Conservation (phyloP, 1,140 invertebrate genomes). For the Penaeus japonicus region DNA sequence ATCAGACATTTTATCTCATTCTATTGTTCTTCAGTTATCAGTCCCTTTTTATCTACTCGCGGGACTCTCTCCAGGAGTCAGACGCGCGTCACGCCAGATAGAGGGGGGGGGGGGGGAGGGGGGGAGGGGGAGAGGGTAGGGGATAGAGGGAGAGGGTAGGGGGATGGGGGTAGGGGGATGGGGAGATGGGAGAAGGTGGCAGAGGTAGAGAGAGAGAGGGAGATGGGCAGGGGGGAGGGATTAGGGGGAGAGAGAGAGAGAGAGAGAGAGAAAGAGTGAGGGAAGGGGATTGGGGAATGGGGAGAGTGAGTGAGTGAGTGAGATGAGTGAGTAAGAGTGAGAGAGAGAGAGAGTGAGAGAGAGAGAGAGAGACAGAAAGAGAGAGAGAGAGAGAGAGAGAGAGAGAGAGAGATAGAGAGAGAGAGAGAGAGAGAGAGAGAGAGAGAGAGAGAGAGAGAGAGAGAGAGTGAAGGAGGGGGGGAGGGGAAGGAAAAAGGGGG, state of each 20-base stretch:
- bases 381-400: neutral
- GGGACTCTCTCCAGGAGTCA: too few species aligned
- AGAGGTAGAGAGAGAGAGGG: neutral
- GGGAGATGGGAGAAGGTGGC: neutral
- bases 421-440: neutral
- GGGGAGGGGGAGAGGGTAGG: neutral
- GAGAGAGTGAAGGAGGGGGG: neutral
- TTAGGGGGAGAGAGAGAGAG: neutral
- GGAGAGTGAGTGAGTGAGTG: neutral
- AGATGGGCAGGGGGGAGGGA: neutral
- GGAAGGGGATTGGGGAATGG: neutral
- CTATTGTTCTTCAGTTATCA: too few species aligned
- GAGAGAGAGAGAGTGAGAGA: neutral
- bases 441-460: neutral
- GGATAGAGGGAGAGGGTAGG: neutral
- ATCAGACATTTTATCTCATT: too few species aligned
- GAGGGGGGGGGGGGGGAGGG: neutral
- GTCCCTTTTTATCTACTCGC: too few species aligned
- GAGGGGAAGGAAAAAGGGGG: neutral
- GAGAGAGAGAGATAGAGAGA: too few species aligned
- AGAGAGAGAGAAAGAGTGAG: neutral
- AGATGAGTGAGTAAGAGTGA: neutral
- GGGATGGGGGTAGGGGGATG: neutral
- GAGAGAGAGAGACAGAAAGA: neutral
- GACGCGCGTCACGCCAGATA: too few species aligned